Evolutionary conservation across 2,797 vertebrate genomes (phyloP).

Genomic region (Pangasius macronema): DNA sequence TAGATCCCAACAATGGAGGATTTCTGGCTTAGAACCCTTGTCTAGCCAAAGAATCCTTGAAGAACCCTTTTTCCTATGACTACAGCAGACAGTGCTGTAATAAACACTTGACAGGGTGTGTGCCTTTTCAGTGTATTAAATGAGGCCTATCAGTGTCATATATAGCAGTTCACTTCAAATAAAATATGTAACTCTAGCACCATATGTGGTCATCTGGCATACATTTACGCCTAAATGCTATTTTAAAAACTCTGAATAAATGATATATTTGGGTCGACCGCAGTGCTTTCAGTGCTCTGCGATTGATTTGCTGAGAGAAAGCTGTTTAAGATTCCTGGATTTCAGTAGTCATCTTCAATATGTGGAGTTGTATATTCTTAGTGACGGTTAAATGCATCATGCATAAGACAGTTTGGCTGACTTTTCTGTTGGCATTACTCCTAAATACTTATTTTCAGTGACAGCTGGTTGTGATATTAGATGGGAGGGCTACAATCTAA

Average conservation of each 20-base stretch:
- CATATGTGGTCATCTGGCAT: slow-evolving; percentile 15
- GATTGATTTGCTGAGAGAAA: slow-evolving; percentile 30
- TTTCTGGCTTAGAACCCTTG: background rate
- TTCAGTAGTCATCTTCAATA: slow-evolving; percentile 9
- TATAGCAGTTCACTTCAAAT: slow-evolving; percentile 26
- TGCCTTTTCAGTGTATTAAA: slow-evolving; percentile 6
- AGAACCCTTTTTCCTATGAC: background rate
- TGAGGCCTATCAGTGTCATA: slow-evolving; percentile 3
- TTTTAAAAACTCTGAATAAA: slow-evolving; percentile 12
- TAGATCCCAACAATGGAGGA: background rate
- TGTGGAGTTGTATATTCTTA: slow-evolving; percentile 2
- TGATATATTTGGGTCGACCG: slow-evolving; percentile 13
- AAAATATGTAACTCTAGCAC: background rate
- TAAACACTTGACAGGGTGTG: slow-evolving; percentile 11
- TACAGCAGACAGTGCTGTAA: background rate
- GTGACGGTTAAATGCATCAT: background rate
- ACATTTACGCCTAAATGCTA: slow-evolving; percentile 1
- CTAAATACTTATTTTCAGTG: background rate
- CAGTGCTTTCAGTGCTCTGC: slow-evolving; percentile 24
- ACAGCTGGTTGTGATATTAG: slow-evolving; percentile 9
- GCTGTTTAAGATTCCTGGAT: slow-evolving; percentile 22
- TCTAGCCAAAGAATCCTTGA: background rate
- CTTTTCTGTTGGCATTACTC: background rate
- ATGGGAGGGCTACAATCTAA: background rate
- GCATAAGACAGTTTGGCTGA: background rate